A percentile compares a stretch with the other conserved stretches of the same genome.
Conservation (phyloP, 2,113 vertebrate species). For the Leptobrachium ailaonicum region DNA sequence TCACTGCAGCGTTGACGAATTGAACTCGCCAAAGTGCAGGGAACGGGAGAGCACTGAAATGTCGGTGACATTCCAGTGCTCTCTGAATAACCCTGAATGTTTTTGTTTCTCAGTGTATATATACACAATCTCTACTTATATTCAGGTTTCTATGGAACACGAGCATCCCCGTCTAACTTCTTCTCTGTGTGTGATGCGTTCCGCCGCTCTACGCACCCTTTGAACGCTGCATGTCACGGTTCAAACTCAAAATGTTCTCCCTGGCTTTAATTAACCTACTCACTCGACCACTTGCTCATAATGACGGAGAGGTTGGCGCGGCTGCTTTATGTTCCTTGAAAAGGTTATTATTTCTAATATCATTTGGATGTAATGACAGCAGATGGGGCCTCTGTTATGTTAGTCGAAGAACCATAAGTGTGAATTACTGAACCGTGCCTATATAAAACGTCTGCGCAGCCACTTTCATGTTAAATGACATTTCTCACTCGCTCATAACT, state of each 20-base stretch:
- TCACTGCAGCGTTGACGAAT: too few species aligned
- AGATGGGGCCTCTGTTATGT: slow-evolving; percentile 42
- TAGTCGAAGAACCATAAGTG: slow-evolving; percentile 32
- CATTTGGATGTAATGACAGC: slow-evolving; percentile 26
- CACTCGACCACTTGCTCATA: slow-evolving; percentile 19
- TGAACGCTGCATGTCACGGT: slow-evolving; percentile 14
- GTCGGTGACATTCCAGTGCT: too few species aligned
- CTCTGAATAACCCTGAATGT: too few species aligned
- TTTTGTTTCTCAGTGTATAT: too few species aligned
- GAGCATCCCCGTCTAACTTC: too few species aligned
- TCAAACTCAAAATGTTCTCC: slow-evolving; percentile 14
- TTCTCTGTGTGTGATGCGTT: not conserved
- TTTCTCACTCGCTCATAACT: slow-evolving; percentile 29
- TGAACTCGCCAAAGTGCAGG: too few species aligned
- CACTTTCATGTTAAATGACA: slow-evolving; percentile 39
- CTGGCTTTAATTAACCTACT: slow-evolving; percentile 26
- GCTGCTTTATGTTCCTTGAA: slow-evolving; percentile 35
- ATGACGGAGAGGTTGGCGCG: slow-evolving; percentile 18
- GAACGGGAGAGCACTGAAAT: too few species aligned
- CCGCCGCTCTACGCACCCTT: not conserved
- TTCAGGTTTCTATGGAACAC: too few species aligned
- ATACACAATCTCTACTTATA: too few species aligned
- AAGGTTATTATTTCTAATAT: slow-evolving; percentile 41
- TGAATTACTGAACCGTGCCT: slow-evolving; percentile 27
- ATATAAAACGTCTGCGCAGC: slow-evolving; percentile 23